phyloP scores from a whole-genome alignment of 2,888 invertebrate genomes.

The Nycteola revayana region DNA sequence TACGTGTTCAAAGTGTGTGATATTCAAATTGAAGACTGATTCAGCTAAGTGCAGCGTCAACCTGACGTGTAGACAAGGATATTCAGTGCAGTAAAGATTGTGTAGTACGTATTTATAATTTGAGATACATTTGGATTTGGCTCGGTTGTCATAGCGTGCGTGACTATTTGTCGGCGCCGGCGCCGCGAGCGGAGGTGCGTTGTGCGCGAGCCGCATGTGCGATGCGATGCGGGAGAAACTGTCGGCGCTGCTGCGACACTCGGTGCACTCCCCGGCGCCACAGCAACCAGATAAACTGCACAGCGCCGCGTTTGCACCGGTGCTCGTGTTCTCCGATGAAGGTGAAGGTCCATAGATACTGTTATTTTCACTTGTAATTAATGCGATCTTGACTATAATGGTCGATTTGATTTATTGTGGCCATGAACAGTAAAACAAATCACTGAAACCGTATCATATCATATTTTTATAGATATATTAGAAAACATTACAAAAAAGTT shows the following conservation, averaged over 20 bases:
- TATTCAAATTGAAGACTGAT: slow-evolving; percentile 5
- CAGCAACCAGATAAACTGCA: slow-evolving; percentile 59
- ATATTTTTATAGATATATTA: too few relatives aligned
- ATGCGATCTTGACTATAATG: too few relatives aligned
- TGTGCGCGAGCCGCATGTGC: slow-evolving; percentile 54
- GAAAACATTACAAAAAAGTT: too few relatives aligned
- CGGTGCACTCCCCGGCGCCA: slow-evolving; percentile 55
- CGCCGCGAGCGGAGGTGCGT: slow-evolving; percentile 37
- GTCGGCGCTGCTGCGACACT: slow-evolving; percentile 61
- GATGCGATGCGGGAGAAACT: slow-evolving; percentile 78
- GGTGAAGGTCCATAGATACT: slow-evolving; percentile 50
- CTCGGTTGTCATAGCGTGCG: slow-evolving; percentile 30
- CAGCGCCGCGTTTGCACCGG: slow-evolving; percentile 57
- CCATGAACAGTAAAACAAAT: too few relatives aligned
- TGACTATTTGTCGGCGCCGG: slow-evolving; percentile 54
- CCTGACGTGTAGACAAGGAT: slow-evolving; percentile 36
- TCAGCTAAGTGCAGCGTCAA: slow-evolving; percentile 28
- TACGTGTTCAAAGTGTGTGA: slow-evolving; percentile 18
- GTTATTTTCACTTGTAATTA: too few relatives aligned
- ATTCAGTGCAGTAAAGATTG: slow-evolving; percentile 31
- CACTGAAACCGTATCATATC: too few relatives aligned
- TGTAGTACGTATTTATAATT: slow-evolving; percentile 36
- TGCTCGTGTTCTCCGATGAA: slow-evolving; percentile 65
- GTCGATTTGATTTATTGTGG: too few relatives aligned
- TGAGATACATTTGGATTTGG: slow-evolving; percentile 29